A percentile compares a stretch with the other conserved stretches of the same genome.
Conservation (phyloP, 1,140 invertebrate genomes). For the Paralvinella palmiformis region DNA sequence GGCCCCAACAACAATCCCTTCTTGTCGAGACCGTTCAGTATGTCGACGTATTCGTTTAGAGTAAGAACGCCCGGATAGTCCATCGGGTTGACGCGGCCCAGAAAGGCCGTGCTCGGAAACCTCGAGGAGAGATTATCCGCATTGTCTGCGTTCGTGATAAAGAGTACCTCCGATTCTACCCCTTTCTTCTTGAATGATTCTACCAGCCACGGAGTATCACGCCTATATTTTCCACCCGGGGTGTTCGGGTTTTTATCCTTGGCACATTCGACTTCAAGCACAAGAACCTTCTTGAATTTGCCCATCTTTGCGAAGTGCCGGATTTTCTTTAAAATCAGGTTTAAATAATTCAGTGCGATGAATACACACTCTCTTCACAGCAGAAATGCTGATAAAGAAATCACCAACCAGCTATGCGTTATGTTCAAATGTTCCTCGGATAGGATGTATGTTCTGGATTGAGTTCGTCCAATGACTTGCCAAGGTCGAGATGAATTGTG, state of each 20-base stretch:
- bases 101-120: slow-evolving; percentile 20
- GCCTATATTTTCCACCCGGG: slow-evolving; percentile 18
- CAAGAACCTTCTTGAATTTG: slow-evolving; percentile 19
- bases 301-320: too few relatives aligned
- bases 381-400: too few relatives aligned
- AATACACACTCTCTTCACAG: too few relatives aligned
- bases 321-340: too few relatives aligned
- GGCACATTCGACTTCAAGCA: slow-evolving; percentile 19
- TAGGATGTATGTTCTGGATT: too few relatives aligned
- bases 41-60: slow-evolving; percentile 15
- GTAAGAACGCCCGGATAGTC: slow-evolving; percentile 15
- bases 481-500: too few relatives aligned
- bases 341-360: too few relatives aligned
- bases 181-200: slow-evolving; percentile 21
- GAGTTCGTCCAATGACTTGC: too few relatives aligned
- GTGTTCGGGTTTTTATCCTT: slow-evolving; percentile 20
- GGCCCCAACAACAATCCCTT: slow-evolving; percentile 17
- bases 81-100: slow-evolving; percentile 21
- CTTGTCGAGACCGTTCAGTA: slow-evolving; percentile 12
- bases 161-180: slow-evolving; percentile 17
- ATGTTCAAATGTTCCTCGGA: too few relatives aligned
- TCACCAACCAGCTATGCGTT: too few relatives aligned
- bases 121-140: slow-evolving; percentile 11
- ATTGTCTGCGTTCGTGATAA: slow-evolving; percentile 16
- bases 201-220: slow-evolving; percentile 21